These are phyloP conservation scores for Schizopygopsis malacanthus DNA, from an alignment of 2,797 vertebrate genomes.

Conservation along the genomic window DNA sequence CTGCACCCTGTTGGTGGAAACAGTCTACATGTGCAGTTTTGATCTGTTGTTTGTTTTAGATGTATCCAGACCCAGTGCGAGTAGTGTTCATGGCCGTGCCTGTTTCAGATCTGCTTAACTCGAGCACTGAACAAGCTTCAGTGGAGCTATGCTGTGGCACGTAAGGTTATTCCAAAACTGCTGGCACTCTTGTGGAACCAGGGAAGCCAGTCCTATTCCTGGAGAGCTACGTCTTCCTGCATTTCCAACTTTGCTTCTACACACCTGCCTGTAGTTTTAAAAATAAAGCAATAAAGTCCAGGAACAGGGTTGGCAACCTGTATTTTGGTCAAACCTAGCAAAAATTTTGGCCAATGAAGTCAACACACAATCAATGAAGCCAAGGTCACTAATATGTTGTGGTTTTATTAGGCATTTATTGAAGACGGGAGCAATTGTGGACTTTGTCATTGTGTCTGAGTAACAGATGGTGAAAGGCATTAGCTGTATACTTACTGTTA, in stretches of 20 bases:
- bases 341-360: neutral
- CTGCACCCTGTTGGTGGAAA: neutral
- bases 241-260: neutral
- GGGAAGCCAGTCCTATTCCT: neutral
- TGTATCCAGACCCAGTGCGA: slow-evolving; percentile 91
- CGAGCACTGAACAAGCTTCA: slow-evolving; percentile 74
- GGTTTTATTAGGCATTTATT: slow-evolving; percentile 83
- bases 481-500: slow-evolving; percentile 87
- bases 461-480: slow-evolving; percentile 85
- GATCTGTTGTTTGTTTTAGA: slow-evolving; percentile 69
- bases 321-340: neutral
- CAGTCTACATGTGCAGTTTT: neutral
- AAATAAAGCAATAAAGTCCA: neutral
- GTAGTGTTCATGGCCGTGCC: slow-evolving; percentile 87
- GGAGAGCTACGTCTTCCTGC: neutral
- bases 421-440: slow-evolving; percentile 81
- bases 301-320: neutral
- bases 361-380: neutral
- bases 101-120: slow-evolving; percentile 74
- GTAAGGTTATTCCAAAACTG: slow-evolving; percentile 75
- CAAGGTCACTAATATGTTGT: neutral
- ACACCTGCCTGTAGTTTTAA: neutral
- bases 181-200: neutral
- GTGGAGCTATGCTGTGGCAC: slow-evolving; percentile 98
- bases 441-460: slow-evolving; percentile 85